These are phyloP conservation scores for Lypha dubia DNA, from an alignment of 2,888 invertebrate species.

Conservation along the genomic window DNA sequence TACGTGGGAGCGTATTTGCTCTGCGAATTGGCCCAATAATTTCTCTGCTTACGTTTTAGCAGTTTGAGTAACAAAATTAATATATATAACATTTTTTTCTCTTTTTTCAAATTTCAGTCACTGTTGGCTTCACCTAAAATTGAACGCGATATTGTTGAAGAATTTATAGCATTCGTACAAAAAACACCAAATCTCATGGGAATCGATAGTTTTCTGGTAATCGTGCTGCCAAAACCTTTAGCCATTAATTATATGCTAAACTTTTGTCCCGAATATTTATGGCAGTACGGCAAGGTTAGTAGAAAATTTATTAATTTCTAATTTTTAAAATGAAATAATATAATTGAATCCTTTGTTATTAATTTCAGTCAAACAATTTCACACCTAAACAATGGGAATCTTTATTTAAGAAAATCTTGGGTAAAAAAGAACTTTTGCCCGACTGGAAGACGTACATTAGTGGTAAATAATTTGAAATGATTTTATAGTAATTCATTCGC, in stretches of 20 bases:
- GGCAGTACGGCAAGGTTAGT: slow-evolving; percentile 87
- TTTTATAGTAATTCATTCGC: too few relatives aligned
- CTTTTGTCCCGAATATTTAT: slow-evolving; percentile 86
- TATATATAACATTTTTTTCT: background rate
- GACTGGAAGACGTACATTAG: slow-evolving; percentile 81
- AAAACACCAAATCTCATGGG: slow-evolving; percentile 85
- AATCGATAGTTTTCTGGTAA: slow-evolving; percentile 84
- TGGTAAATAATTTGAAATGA: slow-evolving; percentile 72
- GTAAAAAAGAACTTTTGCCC: slow-evolving; percentile 80
- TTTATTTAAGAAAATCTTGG: slow-evolving; percentile 80
- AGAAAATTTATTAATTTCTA: background rate
- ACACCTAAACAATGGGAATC: slow-evolving; percentile 82
- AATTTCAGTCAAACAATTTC: slow-evolving; percentile 80
- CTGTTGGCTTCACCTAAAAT: slow-evolving; percentile 85
- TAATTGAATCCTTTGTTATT: background rate
- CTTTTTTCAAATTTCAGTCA: slow-evolving; percentile 71
- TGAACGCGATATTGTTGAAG: slow-evolving; percentile 83
- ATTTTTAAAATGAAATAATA: background rate
- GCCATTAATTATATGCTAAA: slow-evolving; percentile 85
- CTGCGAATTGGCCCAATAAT: too few relatives aligned
- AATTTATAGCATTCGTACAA: slow-evolving; percentile 86
- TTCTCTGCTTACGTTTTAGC: too few relatives aligned
- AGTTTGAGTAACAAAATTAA: too few relatives aligned
- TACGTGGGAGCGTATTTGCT: too few relatives aligned
- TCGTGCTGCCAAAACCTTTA: slow-evolving; percentile 84